Percentiles rank a stretch among this genome's conserved stretches.
Evolutionary conservation across 2,888 invertebrate genomes (phyloP).

Genomic region (Agrotis ipsilon): DNA sequence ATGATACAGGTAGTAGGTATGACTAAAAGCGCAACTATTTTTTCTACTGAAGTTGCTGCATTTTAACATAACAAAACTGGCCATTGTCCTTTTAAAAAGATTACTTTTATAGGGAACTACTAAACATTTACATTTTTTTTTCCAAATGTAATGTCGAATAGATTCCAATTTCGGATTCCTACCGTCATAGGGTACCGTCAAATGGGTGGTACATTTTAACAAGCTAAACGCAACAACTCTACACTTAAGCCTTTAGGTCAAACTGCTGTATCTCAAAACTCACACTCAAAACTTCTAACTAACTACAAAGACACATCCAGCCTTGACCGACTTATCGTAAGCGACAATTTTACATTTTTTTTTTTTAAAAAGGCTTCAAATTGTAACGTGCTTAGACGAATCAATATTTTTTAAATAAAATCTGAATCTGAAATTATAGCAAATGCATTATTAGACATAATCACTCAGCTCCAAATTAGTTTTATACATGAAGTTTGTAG

Average conservation of each 20-base stretch:
- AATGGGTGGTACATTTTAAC: not conserved
- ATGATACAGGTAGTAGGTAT: not conserved
- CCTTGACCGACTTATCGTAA: too few relatives aligned
- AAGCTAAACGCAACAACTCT: not conserved
- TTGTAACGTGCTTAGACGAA: too few relatives aligned
- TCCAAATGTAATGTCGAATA: not conserved
- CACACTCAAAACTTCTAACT: slow-evolving; percentile 7
- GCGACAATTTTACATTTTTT: too few relatives aligned
- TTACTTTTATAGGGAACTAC: not conserved
- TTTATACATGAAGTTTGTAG: too few relatives aligned
- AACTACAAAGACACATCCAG: slow-evolving; percentile 12
- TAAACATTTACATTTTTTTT: not conserved
- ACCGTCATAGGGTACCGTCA: too few relatives aligned
- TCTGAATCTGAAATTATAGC: too few relatives aligned
- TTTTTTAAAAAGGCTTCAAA: too few relatives aligned
- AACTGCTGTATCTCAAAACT: too few relatives aligned
- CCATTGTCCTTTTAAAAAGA: not conserved
- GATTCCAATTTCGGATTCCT: too few relatives aligned
- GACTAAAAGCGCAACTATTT: slow-evolving; percentile 15
- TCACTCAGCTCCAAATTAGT: too few relatives aligned
- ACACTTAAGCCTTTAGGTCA: not conserved
- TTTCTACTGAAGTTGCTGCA: not conserved
- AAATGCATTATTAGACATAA: too few relatives aligned
- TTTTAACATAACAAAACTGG: not conserved
- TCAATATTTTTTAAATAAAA: too few relatives aligned